These are phyloP conservation scores for Narcine bancroftii DNA, from an alignment of 2,113 vertebrate genomes.

Conservation along the genomic window DNA sequence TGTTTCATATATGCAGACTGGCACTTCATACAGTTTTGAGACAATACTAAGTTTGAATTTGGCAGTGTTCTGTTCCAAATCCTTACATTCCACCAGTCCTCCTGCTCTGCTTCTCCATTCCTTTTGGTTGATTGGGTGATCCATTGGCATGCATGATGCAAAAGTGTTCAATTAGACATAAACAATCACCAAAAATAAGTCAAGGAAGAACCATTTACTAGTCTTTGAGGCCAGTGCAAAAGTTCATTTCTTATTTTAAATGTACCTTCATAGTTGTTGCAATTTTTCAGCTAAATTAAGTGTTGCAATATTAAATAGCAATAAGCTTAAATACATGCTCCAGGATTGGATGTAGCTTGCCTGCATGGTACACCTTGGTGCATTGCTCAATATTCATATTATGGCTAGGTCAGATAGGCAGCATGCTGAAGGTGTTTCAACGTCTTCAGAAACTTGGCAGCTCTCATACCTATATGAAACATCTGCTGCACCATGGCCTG, in stretches of 20 bases:
- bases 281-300: neutral
- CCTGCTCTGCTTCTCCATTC: no score
- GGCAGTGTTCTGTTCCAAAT: neutral
- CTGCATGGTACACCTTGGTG: neutral
- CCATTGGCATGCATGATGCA: neutral
- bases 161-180: neutral
- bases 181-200: neutral
- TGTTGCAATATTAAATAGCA: neutral
- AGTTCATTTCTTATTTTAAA: neutral
- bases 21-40: neutral
- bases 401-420: neutral
- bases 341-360: neutral
- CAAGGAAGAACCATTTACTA: neutral
- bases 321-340: neutral
- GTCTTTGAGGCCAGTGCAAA: neutral
- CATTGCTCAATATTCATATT: no score
- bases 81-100: neutral
- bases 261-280: neutral
- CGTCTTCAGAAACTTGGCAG: neutral
- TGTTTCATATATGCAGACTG: neutral
- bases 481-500: neutral
- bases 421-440: neutral
- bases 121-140: neutral
- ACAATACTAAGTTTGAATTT: neutral
- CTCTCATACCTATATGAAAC: neutral